Percentiles rank a stretch among this genome's conserved stretches.
phyloP scores from a whole-genome alignment of 1,140 invertebrate genomes.

The Saccostrea cuccullata region DNA sequence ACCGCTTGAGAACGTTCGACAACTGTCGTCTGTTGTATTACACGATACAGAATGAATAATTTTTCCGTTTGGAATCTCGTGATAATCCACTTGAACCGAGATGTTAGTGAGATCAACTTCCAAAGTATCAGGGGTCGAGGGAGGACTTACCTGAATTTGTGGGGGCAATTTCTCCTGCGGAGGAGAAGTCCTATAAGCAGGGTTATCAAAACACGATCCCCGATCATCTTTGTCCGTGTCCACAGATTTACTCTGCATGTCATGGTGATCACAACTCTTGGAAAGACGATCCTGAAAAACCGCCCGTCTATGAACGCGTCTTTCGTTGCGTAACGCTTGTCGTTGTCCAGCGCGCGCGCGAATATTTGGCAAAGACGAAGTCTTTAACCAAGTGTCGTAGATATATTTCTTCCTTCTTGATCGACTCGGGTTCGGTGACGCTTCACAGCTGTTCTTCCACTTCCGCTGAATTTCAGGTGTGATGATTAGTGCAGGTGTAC shows the following conservation, averaged over 20 bases:
- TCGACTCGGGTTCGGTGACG: constrained; percentile 47
- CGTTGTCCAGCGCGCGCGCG: constrained; percentile 52
- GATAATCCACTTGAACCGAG: constrained; percentile 39
- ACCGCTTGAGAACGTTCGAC: neutral
- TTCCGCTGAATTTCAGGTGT: constrained; percentile 61
- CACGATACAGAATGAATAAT: neutral
- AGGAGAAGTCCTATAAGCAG: constrained; percentile 58
- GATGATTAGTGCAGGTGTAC: constrained; percentile 59
- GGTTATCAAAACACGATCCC: constrained; percentile 58
- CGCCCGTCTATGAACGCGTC: neutral
- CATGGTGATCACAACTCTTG: constrained; percentile 52
- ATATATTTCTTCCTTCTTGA: constrained; percentile 44
- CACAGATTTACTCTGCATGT: constrained; percentile 27
- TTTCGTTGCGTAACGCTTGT: constrained; percentile 9
- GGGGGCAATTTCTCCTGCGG: constrained; percentile 42
- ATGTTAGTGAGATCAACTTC: constrained; percentile 27
- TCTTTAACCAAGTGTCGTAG: constrained; percentile 70
- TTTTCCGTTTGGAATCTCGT: neutral
- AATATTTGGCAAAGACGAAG: constrained; percentile 71
- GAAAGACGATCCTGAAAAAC: constrained; percentile 34
- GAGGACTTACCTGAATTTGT: constrained; percentile 43
- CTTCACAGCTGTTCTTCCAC: constrained; percentile 45
- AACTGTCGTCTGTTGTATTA: constrained; percentile 23
- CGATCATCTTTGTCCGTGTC: constrained; percentile 15
- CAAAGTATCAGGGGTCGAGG: constrained; percentile 29